Evolutionary conservation across 2,113 vertebrate genomes (phyloP).

Genomic region (Genyomyrus donnyi): DNA sequence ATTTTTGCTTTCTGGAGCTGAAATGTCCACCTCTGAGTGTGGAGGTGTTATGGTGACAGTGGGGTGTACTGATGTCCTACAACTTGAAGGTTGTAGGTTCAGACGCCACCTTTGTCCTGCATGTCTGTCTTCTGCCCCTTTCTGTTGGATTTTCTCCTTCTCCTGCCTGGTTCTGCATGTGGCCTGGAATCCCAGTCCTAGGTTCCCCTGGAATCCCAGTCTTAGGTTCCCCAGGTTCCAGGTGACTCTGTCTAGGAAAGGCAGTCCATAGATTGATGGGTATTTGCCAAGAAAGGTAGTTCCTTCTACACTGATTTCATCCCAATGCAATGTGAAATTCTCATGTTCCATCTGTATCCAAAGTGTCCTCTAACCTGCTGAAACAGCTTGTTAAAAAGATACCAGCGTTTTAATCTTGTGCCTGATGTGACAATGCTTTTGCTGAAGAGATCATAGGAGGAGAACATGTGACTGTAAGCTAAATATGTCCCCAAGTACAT

Average conservation of each 20-base stretch:
- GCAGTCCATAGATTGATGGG: not conserved
- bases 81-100: not conserved
- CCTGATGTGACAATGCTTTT: not conserved
- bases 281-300: not conserved
- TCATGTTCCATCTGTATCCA: not conserved
- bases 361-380: not conserved
- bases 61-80: not conserved
- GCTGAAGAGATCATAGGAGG: not conserved
- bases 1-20: not conserved
- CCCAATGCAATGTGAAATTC: not conserved
- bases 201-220: not conserved
- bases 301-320: not conserved
- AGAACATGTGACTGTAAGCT: not conserved
- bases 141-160: not conserved
- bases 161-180: not conserved
- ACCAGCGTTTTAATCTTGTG: not conserved
- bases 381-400: not conserved
- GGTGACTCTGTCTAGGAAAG: not conserved
- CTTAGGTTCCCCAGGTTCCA: not conserved
- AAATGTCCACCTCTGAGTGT: not conserved
- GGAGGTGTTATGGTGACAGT: not conserved
- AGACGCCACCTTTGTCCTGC: not conserved
- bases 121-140: not conserved
- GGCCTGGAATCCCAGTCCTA: not conserved
- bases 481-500: not conserved